Evolutionary conservation across 2,888 invertebrate genomes (phyloP).

Genomic region (Hirtodrosophila confusa): DNA sequence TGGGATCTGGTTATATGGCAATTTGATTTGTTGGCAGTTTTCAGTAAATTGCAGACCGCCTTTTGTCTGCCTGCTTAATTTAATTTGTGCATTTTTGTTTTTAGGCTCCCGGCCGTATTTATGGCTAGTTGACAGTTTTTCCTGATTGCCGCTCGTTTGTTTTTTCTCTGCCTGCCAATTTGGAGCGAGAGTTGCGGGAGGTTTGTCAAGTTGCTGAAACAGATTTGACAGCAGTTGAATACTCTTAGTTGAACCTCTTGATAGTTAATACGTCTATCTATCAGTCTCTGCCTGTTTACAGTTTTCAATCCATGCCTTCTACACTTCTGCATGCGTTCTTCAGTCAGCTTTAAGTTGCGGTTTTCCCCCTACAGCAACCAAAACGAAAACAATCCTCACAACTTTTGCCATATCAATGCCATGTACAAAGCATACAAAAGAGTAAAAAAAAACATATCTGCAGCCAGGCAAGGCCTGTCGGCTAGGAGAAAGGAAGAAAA

Average conservation of each 20-base stretch:
- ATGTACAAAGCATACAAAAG: slow-evolving; percentile 34
- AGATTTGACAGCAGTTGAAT: slow-evolving; percentile 5
- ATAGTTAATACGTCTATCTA: slow-evolving; percentile 3
- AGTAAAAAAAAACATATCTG: slow-evolving; percentile 2
- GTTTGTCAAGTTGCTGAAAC: slow-evolving; percentile 5
- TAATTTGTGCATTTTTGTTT: slow-evolving; percentile 60
- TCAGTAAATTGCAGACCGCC: slow-evolving; percentile 69
- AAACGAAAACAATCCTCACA: slow-evolving; percentile 46
- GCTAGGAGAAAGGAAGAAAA: slow-evolving; percentile 9
- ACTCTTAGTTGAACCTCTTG: slow-evolving; percentile 1
- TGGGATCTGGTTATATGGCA: slow-evolving; percentile 64
- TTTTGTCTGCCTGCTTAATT: slow-evolving; percentile 70
- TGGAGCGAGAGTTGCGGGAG: slow-evolving; percentile 45
- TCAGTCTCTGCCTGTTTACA: not conserved
- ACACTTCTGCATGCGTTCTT: not conserved
- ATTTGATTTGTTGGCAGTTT: slow-evolving; percentile 70
- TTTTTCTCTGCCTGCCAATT: slow-evolving; percentile 24
- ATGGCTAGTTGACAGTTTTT: slow-evolving; percentile 71
- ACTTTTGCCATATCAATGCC: slow-evolving; percentile 68
- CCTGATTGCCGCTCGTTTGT: slow-evolving; percentile 41
- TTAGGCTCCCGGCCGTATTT: slow-evolving; percentile 51
- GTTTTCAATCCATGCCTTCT: too few species aligned
- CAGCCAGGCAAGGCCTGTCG: slow-evolving; percentile 38
- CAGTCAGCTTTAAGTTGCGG: slow-evolving; percentile 41
- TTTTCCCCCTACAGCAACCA: slow-evolving; percentile 8